Evolutionary conservation across 2,888 invertebrate species (phyloP), one percentile per base, ranked within the genome.

Genomic region (Sphinx pinastri): DNA sequence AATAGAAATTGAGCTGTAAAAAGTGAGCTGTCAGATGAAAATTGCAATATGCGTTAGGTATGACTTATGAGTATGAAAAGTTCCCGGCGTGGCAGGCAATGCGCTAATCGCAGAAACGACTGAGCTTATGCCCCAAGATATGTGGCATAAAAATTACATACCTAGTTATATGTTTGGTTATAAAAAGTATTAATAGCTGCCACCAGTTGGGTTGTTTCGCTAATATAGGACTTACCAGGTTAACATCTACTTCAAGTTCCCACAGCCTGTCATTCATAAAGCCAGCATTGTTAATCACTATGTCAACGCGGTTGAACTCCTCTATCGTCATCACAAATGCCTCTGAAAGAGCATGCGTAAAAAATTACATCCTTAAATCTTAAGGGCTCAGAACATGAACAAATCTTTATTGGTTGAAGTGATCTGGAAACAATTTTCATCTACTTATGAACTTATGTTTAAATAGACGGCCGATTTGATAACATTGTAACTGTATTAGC

Each of bases 281-380:
- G 5, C 97, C 97, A 12, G 97, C 97, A 87, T 97, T 97, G 88
- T 97, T 97, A 74, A 97, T 95, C 14, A 97, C 96, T 74, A 97
- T 96, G 84, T 97, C 97, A 76, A 97, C 91, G 63, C 95, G 95
- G 68, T 97, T 97, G 79, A 96, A 96, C 75, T 95, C 95, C 47
- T 96, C 95, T 81, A 96, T 95, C 45, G 97, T 96, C 83, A 95
- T 95, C 84, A 96, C 96, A 83, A 97, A 97, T 19, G 97, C 96
- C 90, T 96, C 97, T 96, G 90, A 47, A 93, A 93, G 68, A 45
- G 11, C 12, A 55, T 69, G 67, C 71, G 69, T 19, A 19, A 52
- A 59, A 49, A 58, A 25, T 49, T n/a, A 68, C 16, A 54, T 52
- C 52, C 51, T 51, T 51, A 14, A 25, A 31, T 13, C 11, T 51